Conservation (phyloP, 35 echinoderm and acorn worm species). For the Apostichopus californicus region DNA sequence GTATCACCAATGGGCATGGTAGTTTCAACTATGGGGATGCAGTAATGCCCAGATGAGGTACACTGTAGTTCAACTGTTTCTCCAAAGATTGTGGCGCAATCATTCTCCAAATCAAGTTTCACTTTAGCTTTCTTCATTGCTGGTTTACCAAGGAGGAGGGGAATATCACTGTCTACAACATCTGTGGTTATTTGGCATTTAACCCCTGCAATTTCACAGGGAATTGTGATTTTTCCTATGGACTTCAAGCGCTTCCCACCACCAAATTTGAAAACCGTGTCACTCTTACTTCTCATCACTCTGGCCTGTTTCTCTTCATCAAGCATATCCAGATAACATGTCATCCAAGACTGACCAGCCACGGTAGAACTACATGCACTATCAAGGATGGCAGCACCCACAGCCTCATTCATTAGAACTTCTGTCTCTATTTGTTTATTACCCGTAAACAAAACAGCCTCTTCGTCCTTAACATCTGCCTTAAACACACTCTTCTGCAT, state of each 20-base stretch:
- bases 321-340: constrained; percentile 5
- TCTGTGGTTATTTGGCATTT: constrained; percentile 6
- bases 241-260: neutral
- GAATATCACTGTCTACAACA: constrained; percentile 27
- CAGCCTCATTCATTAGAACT: neutral
- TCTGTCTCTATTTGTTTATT: neutral
- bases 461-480: neutral
- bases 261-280: constrained; percentile 48
- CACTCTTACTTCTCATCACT: neutral
- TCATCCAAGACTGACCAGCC: constrained; percentile 8
- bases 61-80: constrained; percentile 4
- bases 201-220: neutral
- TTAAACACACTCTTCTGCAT: constrained; percentile 11
- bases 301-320: neutral
- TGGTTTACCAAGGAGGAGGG: constrained; percentile 34
- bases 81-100: constrained; percentile 10
- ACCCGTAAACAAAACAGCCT: constrained; percentile 2
- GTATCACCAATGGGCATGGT: neutral
- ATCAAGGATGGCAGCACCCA: constrained; percentile 33
- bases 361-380: constrained; percentile 34
- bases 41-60: constrained; percentile 9
- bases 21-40: neutral
- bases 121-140: constrained; percentile 28
- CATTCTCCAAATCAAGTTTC: constrained; percentile 21
- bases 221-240: neutral